Evolutionary conservation across 2,113 vertebrate genomes (phyloP).

Genomic region (Canis aureus): DNA sequence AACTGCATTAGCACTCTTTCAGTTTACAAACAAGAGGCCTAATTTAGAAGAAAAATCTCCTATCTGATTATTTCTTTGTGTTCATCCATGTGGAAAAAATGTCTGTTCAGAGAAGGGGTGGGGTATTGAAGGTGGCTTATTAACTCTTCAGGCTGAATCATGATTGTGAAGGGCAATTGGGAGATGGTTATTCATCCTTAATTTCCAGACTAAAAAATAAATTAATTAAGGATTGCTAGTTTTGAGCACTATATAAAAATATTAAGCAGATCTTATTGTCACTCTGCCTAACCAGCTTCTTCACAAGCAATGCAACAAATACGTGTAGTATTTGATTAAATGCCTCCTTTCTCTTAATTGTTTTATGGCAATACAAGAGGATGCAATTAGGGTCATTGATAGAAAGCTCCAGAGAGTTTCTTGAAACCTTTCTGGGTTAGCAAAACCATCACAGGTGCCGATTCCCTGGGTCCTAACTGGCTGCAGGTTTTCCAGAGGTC

Average conservation of each 20-base stretch:
- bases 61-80: conserved; percentile 90
- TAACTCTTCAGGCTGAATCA: conserved; percentile 84
- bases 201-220: conserved; percentile 77
- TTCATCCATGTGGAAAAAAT: conserved; percentile 85
- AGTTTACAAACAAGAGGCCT: conserved; percentile 98
- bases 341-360: background rate
- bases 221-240: background rate
- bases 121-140: conserved; percentile 84
- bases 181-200: conserved; percentile 77
- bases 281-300: background rate
- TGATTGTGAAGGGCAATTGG: conserved; percentile 74
- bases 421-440: background rate
- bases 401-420: background rate
- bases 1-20: conserved; percentile 92
- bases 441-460: no score
- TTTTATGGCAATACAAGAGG: background rate
- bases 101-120: conserved; percentile 76
- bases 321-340: background rate
- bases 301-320: background rate
- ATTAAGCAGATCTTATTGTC: background rate
- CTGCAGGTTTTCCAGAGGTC: background rate
- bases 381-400: background rate
- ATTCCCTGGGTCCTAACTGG: background rate
- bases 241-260: background rate
- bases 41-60: conserved; percentile 93